Evolutionary conservation across 2,888 invertebrate species (phyloP), one percentile per base, ranked within the genome.

Genomic region (Parelbella ahira): DNA sequence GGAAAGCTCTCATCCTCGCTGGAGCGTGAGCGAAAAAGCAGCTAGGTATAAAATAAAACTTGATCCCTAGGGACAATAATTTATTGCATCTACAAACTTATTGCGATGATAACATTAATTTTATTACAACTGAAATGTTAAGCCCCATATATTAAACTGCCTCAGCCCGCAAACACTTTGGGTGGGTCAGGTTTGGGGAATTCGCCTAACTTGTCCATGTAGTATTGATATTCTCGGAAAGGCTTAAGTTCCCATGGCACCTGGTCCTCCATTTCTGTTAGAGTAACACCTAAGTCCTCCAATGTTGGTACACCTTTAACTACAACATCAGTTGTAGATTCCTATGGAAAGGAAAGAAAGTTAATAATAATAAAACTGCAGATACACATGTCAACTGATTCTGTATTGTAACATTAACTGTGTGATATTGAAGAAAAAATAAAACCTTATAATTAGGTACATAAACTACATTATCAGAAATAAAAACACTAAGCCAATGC

Each of bases 271-370:
- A 97, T 90, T 1, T 82, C 65, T 0, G 93, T 94, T 38, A 95
- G 88, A 19, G 78, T 83, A 1, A 98, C 91, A 7, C 97, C 97
- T 48, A 98, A 90, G 86, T 98, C 98, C 73, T 96, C 95, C 37
- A 98, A 77, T 0, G 94, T 95, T 1, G 94, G 96, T 11, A 94
- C 63, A 20, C 89, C 89, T 3, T 68, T 66, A 2, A 89, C 57
- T 0, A 93, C 87, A 3, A 73, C 74, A 67, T 98, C 98, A 0
- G 93, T 91, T 2, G 93, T 89, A 51, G 91, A 90, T 75, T 97
- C 97, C 91, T 95, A 71, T 4, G n/a, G n/a, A n/a, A 68, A 72
- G 20, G 7, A 19, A 18, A 21, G 29, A 1, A 6, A 3, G 19
- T 5, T 12, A 12, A 23, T 33, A 12, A n/a, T n/a, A n/a, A n/a